phyloP scores from a whole-genome alignment of 1,140 invertebrate genomes.

The Forficula auricularia region DNA sequence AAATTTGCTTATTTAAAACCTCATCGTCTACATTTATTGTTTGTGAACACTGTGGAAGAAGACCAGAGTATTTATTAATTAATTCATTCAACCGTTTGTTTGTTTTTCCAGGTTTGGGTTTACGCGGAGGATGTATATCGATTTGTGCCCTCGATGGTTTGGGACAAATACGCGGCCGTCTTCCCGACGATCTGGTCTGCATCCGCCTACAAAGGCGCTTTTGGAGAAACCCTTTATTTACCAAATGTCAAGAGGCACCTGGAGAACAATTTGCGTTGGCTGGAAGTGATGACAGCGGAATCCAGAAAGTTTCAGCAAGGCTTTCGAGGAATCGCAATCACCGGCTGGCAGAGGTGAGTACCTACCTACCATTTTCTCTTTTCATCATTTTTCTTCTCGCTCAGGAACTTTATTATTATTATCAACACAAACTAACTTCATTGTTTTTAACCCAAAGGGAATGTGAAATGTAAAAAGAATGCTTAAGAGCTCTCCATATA shows the following conservation, averaged over 20 bases:
- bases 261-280: conserved; percentile 55
- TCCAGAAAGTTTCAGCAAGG: conserved; percentile 35
- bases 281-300: conserved; percentile 40
- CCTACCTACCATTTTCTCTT: no score
- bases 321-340: conserved; percentile 41
- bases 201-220: conserved; percentile 77
- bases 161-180: conserved; percentile 61
- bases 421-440: no score
- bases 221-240: conserved; percentile 55
- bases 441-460: no score
- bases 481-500: no score
- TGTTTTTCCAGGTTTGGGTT: conserved; percentile 30
- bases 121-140: conserved; percentile 37
- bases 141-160: conserved; percentile 37
- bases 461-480: no score
- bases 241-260: conserved; percentile 42
- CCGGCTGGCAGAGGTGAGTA: conserved; percentile 46
- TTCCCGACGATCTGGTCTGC: conserved; percentile 87
- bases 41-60: no score
- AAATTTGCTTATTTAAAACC: no score
- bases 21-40: no score
- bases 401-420: no score
- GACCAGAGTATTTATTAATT: no score
- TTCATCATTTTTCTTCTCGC: no score
- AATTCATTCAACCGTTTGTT: no score